Conservation (phyloP, 2,797 vertebrate species). For the Tenualosa thibaudeaui region DNA sequence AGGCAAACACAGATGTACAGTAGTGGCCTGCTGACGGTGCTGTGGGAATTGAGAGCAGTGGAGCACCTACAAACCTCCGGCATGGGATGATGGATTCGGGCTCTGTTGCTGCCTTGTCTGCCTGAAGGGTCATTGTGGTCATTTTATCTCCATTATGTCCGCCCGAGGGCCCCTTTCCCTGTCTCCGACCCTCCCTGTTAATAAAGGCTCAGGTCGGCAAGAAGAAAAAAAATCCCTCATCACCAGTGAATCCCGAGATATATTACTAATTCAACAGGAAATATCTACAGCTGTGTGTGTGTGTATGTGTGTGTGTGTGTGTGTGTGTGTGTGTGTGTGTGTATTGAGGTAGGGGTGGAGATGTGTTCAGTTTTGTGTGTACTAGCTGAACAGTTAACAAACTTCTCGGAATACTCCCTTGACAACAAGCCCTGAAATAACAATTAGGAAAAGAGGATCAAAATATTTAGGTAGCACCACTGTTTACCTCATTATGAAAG, state of each 20-base stretch:
- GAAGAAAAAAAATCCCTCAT: neutral
- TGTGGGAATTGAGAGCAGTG: conserved; percentile 7
- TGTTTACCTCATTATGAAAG: neutral
- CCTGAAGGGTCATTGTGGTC: conserved; percentile 61
- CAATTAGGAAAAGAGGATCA: neutral
- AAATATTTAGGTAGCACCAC: neutral
- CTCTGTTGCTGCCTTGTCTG: conserved; percentile 53
- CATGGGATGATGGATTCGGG: conserved; percentile 31
- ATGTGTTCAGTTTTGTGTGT: neutral
- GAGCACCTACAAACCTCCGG: conserved; percentile 28
- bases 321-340: neutral
- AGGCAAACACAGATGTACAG: conserved; percentile 13
- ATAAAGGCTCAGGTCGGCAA: conserved; percentile 27
- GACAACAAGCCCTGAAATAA: neutral
- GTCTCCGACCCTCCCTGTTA: conserved; percentile 60
- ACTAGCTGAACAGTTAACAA: neutral
- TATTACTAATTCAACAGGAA: neutral
- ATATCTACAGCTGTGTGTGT: neutral
- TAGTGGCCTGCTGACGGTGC: neutral
- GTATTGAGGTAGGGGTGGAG: neutral
- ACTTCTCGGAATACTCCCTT: neutral
- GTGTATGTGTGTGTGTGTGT: neutral
- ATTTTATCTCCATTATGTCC: conserved; percentile 69
- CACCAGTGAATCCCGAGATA: neutral
- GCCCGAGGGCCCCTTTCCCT: conserved; percentile 62